Base-by-base conservation (phyloP, 2,797 vertebrate genomes). In the Clarias fuscus region DNA sequence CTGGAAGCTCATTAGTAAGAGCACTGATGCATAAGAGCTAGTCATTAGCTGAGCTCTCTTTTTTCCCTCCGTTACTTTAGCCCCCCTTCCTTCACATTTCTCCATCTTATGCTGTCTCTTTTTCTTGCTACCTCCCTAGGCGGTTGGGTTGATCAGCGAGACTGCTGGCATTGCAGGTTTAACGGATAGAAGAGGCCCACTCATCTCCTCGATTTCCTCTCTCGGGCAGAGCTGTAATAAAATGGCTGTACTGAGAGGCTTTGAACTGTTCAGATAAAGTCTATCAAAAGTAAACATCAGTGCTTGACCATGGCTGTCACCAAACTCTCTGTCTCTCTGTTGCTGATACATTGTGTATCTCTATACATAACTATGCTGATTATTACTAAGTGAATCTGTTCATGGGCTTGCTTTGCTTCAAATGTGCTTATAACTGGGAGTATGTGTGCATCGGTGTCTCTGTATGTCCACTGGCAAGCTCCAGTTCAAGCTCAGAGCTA, bases 21-120 rank as follows among this genome's bases (percentile, higher is more conserved):
- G 97, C 97, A 98, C 96, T 98, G 98, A 99, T 99, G 98, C 98
- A 99, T 99, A 98, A 99, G 97, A 99, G 97, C 97, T 97, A 97
- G 97, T 99, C 98, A 99, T 99, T 99, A 99, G 97, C 96, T 97
- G 95, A 96, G 96, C 84, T 82, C 92, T 94, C 82, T 88, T 77
- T 86, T 82, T 78, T 73, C 64, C 58, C 58, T 84, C 75, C 72
- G 85, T 93, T 91, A 91, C 87, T 68, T 64, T 84, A 62, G 75
- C 72, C 58, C 43, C 65, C 76, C 71, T 27, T 27, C 70, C 80
- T 67, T 77, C 84, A 56, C 85, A 88, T 48, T 58, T 85, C 86
- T 87, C 87, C 65, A 58, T 89, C 86, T 88, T 84, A 24, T 78
- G 37, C 65, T 72, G 33, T 88, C 87, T 87, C 82, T 30, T 65